These are phyloP conservation scores for Escarpia spicata DNA, from an alignment of 2,888 invertebrate genomes.

Conservation along the genomic window DNA sequence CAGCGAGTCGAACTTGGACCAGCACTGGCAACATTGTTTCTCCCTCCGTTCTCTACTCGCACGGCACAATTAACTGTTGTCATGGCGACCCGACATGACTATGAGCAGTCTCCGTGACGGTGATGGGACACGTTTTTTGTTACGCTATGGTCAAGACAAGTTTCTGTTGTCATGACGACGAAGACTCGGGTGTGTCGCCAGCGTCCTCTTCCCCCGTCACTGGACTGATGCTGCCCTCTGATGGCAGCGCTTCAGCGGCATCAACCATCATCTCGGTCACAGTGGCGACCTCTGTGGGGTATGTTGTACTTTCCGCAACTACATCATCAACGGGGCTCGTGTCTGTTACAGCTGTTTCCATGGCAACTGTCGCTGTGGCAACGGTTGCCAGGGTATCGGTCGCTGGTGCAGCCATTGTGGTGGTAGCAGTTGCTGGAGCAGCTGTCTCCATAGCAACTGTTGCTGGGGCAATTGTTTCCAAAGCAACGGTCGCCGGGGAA, in stretches of 20 bases:
- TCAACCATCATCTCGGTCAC: background rate
- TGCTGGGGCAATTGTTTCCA: background rate
- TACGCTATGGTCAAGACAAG: conserved; percentile 1
- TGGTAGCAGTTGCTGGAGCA: background rate
- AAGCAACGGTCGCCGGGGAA: background rate
- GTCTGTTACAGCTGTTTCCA: background rate
- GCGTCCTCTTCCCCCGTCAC: background rate
- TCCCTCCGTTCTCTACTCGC: background rate
- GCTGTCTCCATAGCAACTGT: background rate
- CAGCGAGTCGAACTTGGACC: background rate
- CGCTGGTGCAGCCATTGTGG: background rate
- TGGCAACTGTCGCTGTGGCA: background rate
- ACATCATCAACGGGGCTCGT: background rate
- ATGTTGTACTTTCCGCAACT: background rate
- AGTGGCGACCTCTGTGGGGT: background rate
- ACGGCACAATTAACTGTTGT: conserved; percentile 4
- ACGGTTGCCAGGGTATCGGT: background rate
- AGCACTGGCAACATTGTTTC: background rate
- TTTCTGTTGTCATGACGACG: conserved; percentile 16
- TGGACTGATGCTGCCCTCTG: conserved; percentile 1
- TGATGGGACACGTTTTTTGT: background rate
- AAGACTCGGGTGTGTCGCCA: conserved; percentile 4
- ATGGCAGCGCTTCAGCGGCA: background rate
- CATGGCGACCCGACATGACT: conserved; percentile 8
- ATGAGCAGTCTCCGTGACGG: background rate